Percentiles rank a stretch among this genome's conserved stretches.
Evolutionary conservation across 2,797 vertebrate genomes (phyloP).

Genomic region (Acanthiza pusilla): DNA sequence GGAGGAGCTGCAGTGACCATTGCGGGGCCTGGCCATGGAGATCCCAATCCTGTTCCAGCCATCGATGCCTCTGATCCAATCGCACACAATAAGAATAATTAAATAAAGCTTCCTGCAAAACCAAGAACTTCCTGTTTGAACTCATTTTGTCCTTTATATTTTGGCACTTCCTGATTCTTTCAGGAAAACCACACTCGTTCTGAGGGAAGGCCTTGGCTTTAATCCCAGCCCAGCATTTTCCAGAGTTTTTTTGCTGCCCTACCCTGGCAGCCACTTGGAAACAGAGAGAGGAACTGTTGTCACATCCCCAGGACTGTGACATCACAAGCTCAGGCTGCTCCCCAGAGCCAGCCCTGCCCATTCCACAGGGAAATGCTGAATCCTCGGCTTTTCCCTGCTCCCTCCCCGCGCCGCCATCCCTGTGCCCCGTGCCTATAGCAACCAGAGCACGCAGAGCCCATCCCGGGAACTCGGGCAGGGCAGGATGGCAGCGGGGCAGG

Average conservation of each 20-base stretch:
- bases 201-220: background rate
- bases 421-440: background rate
- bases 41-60: no score
- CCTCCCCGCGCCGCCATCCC: fast-evolving
- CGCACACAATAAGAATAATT: background rate
- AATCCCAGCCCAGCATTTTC: background rate
- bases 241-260: background rate
- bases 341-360: background rate
- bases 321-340: background rate
- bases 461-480: fast-evolving
- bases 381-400: background rate
- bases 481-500: background rate
- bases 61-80: background rate
- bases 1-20: constrained; percentile 16
- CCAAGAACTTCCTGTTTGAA: no score
- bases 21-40: constrained; percentile 73
- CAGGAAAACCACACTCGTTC: fast-evolving
- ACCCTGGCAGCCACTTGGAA: background rate
- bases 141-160: no score
- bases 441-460: background rate
- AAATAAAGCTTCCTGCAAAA: background rate
- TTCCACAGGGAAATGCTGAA: background rate
- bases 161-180: background rate
- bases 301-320: background rate
- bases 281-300: background rate